Evolutionary conservation across 2,797 vertebrate genomes (phyloP), one percentile per base, ranked within the genome.

Genomic region (Toxotes lorentzi): DNA sequence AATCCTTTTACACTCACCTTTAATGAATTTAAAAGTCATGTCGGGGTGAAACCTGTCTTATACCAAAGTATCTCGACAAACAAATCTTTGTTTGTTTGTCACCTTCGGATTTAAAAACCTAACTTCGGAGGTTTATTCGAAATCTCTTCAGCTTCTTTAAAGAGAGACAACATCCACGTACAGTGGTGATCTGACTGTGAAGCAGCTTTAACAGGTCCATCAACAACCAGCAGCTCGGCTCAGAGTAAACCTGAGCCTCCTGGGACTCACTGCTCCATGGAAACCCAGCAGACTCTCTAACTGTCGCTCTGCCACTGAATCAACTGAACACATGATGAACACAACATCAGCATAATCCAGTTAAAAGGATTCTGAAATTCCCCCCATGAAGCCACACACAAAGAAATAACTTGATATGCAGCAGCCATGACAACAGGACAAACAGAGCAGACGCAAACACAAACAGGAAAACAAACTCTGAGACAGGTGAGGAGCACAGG

Each of bases 291-390:
- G 72, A 60, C 35, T 68, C 19, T 7, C 4, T 19, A n/a, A 30
- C 19, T 43, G 57, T 7, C 4, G 40, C 65, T 11, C 1, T 24
- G 13, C 1, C 19, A 13, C 14, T n/a, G n/a, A 3, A 11, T 7
- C 0, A 61, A 13, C 11, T 4, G n/a, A 53, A 66, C 69, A 45
- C 73, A 67, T 62, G 68, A 81, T n/a, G 50, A 35, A 0, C 45
- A 14, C 13, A 12, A 24, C 51, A 23, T 7, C 79, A 70, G 21
- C 19, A n/a, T 77, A 64, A 82, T 77, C 58, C 35, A 53, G 19
- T 82, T 77, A 51, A 43, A 71, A 47, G n/a, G 2, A 16, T 4
- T 35, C 43, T 13, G 48, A 24, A 24, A 51, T 30, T 11, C 27
- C 24, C 21, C 48, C 24, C n/a, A 14, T n/a, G 23, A 24, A 12